A percentile compares a stretch with the other conserved stretches of the same genome.
These are phyloP conservation scores for Setipinna tenuifilis DNA, from an alignment of 2,797 vertebrate genomes.

Conservation along the genomic window DNA sequence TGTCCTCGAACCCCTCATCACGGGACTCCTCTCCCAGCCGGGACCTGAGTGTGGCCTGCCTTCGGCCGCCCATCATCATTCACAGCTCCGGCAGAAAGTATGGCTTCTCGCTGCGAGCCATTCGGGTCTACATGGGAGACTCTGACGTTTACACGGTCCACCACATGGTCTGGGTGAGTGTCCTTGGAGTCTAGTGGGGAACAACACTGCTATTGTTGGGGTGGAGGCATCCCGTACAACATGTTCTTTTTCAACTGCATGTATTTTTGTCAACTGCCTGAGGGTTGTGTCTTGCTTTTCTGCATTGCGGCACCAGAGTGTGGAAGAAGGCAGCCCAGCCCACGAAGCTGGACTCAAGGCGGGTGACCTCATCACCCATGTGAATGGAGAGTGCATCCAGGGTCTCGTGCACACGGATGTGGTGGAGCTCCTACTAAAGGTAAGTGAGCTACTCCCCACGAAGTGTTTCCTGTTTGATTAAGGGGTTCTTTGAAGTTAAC, in stretches of 20 bases:
- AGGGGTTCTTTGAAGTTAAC: not conserved
- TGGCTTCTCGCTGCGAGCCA: slow-evolving; percentile 73
- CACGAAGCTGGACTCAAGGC: slow-evolving; percentile 88
- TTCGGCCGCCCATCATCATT: slow-evolving; percentile 74
- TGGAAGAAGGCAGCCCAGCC: slow-evolving; percentile 89
- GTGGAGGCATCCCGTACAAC: not conserved
- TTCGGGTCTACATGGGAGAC: slow-evolving; percentile 77
- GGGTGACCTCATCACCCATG: slow-evolving; percentile 90
- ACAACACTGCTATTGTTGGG: slow-evolving; percentile 12
- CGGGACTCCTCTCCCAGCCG: slow-evolving; percentile 75
- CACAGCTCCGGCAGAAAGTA: slow-evolving; percentile 76
- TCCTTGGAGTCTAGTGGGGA: not conserved
- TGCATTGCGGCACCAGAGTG: slow-evolving; percentile 71
- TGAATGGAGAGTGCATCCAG: slow-evolving; percentile 90
- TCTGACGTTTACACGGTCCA: slow-evolving; percentile 74
- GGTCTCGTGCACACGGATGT: slow-evolving; percentile 92
- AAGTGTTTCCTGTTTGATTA: not conserved
- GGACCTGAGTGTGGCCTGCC: slow-evolving; percentile 70
- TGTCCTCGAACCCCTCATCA: slow-evolving; percentile 76
- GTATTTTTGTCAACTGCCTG: slow-evolving; percentile 5
- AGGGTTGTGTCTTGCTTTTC: slow-evolving; percentile 21
- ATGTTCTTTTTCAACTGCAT: slow-evolving; percentile 26
- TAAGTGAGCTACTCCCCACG: slow-evolving; percentile 46
- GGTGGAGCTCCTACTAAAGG: slow-evolving; percentile 92
- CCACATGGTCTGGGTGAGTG: slow-evolving; percentile 77